These are phyloP conservation scores for Tenthredo mesomela DNA, from an alignment of 2,888 invertebrate species.

Conservation along the genomic window DNA sequence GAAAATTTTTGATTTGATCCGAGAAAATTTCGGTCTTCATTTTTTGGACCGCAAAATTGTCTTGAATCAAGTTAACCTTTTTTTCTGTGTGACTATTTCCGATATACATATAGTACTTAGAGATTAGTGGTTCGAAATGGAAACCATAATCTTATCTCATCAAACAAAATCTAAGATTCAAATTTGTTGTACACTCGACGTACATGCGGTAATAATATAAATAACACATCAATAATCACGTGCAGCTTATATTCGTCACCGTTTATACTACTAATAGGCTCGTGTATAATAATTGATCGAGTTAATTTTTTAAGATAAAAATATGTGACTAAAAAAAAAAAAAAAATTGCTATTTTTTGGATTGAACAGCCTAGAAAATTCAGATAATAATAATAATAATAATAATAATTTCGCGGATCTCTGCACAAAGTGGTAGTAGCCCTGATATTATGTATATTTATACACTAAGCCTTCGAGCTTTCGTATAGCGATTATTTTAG, in stretches of 20 bases:
- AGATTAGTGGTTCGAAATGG: not conserved
- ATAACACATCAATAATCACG: not conserved
- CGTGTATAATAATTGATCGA: not conserved
- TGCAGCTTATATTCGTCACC: not conserved
- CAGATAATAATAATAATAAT: not conserved
- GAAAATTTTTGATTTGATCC: too few relatives aligned
- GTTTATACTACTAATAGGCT: not conserved
- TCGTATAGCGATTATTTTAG: conserved; percentile 3
- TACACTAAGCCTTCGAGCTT: not conserved
- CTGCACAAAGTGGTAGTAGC: not conserved
- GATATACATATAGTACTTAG: not conserved
- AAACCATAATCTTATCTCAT: not conserved
- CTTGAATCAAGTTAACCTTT: too few relatives aligned
- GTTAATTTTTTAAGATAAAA: not conserved
- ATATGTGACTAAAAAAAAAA: not conserved
- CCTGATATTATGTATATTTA: not conserved
- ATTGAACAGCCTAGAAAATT: not conserved
- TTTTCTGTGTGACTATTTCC: not conserved
- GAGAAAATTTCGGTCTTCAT: too few relatives aligned
- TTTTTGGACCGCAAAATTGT: too few relatives aligned
- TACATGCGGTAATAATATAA: not conserved
- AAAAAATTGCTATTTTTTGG: not conserved
- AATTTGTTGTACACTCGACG: not conserved
- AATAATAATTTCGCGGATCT: not conserved
- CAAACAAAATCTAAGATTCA: not conserved